These are phyloP conservation scores for Leptopilina boulardi DNA, from an alignment of 1,140 invertebrate species.

Conservation along the genomic window DNA sequence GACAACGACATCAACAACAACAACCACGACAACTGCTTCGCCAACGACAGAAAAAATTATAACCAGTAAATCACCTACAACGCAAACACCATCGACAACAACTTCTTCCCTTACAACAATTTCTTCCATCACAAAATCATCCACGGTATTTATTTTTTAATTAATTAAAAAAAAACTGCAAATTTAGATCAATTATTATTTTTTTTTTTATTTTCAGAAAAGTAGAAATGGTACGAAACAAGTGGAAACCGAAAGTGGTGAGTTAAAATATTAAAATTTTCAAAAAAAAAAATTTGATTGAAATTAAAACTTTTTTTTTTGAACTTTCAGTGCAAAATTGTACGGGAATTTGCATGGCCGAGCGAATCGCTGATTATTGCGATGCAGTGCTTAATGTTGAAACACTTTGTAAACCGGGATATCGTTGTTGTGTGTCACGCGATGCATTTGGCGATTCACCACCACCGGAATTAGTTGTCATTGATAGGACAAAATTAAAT, in stretches of 20 bases:
- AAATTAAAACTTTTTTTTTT: background rate
- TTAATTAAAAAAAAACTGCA: too few species aligned
- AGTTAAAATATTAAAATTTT: slow-evolving; percentile 39
- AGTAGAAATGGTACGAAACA: slow-evolving; percentile 46
- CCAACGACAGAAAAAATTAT: slow-evolving; percentile 50
- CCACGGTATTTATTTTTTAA: background rate
- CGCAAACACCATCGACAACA: slow-evolving; percentile 45
- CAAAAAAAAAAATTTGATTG: slow-evolving; percentile 8
- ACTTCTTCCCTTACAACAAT: slow-evolving; percentile 4
- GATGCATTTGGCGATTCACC: slow-evolving; percentile 83
- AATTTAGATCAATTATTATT: too few species aligned
- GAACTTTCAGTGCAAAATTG: slow-evolving; percentile 79
- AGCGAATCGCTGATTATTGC: slow-evolving; percentile 88
- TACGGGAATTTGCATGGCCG: slow-evolving; percentile 88
- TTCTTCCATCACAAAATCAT: slow-evolving; percentile 20
- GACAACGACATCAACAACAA: slow-evolving; percentile 56
- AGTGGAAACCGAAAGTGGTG: slow-evolving; percentile 41
- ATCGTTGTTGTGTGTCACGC: slow-evolving; percentile 85
- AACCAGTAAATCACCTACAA: slow-evolving; percentile 44
- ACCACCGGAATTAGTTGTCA: slow-evolving; percentile 84
- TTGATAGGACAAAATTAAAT: slow-evolving; percentile 71
- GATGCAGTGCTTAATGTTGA: slow-evolving; percentile 86
- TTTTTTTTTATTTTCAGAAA: slow-evolving; percentile 53
- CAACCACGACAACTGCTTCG: slow-evolving; percentile 7
- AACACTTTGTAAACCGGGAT: slow-evolving; percentile 82